Conservation (phyloP, 2,113 vertebrate species). For the Scophthalmus maximus region DNA sequence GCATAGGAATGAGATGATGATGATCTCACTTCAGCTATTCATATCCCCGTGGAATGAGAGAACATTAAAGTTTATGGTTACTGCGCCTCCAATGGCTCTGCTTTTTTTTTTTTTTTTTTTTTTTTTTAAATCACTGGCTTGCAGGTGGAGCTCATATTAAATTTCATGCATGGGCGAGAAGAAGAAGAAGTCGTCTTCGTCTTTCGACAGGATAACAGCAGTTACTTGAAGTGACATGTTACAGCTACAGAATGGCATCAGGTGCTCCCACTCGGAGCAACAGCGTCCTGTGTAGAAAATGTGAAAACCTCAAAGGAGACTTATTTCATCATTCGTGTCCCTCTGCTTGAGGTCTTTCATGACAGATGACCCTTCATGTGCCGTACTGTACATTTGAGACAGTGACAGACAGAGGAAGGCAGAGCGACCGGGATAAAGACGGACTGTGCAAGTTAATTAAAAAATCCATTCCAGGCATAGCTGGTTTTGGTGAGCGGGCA, state of each 20-base stretch:
- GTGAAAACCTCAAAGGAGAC: background rate
- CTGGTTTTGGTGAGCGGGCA: constrained; percentile 51
- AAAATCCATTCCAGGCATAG: constrained; percentile 78
- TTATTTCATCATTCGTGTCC: background rate
- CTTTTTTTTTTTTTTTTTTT: constrained; percentile 30
- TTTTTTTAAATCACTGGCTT: background rate
- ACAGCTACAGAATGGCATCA: too few species aligned
- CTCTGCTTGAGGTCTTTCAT: background rate
- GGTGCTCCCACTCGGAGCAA: too few species aligned
- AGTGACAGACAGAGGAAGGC: constrained; percentile 17
- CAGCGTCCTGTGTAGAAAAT: too few species aligned
- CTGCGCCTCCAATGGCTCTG: background rate
- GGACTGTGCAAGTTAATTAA: constrained; percentile 71
- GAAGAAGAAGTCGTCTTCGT: too few species aligned
- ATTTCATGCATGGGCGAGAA: background rate
- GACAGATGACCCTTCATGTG: constrained; percentile 3
- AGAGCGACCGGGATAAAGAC: constrained; percentile 43
- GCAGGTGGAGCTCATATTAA: constrained; percentile 13
- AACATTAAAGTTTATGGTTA: constrained; percentile 32
- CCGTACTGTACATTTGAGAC: constrained; percentile 21
- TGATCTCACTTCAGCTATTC: background rate
- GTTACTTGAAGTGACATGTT: too few species aligned
- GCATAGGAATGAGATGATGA: background rate
- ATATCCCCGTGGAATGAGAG: constrained; percentile 3
- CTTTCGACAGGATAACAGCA: constrained; percentile 14